Base-by-base conservation (phyloP, 2,888 invertebrate genomes). In the Lutraria lutraria region DNA sequence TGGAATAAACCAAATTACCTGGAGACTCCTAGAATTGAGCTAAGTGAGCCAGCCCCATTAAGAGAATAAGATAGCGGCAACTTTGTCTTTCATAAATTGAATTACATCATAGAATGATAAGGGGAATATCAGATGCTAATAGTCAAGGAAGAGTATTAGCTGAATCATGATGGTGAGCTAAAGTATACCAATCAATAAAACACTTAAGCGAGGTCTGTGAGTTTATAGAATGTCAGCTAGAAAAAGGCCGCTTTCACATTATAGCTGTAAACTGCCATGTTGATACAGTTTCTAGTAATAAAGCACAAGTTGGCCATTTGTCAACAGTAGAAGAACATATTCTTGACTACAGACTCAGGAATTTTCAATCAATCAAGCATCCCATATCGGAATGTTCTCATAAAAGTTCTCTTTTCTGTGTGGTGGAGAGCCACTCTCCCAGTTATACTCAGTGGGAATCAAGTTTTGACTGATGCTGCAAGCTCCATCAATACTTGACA, bases 401-500 rank as follows among this genome's bases (percentile, higher is more conserved):
- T 68, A 68, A 68, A 68, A n/a, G 25, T 68, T 68, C 63, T 25
- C n/a, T 68, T n/a, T 68, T 68, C 63, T 25, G 13, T 68, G 63
- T 68, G 63, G 63, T n/a, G 25, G 63, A 68, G 63, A 25, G 63
- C 63, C 63, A 25, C 25, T 68, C 3, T 68, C 63, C 12, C 8
- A 25, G 25, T 25, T 68, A 68, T 68, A 68, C 63, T 0, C 79
- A 79, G 52, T 21, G 79, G 79, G 43, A 79, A 79, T 43, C 43
- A 79, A 43, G 19, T 43, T 52, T 43, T 81, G 53, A 81, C 53
- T 52, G 53, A 53, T 53, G n/a, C 81, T 81, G 52, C 81, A 81
- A 81, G 81, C 21, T 53, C 52, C 43, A 79, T 81, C 43, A 81
- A 81, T 81, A 81, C 53, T n/a, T 52, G 81, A 81, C 43, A 81